Base-by-base conservation (phyloP, 2,113 vertebrate species). In the Pseudolaguvia tuberculata region DNA sequence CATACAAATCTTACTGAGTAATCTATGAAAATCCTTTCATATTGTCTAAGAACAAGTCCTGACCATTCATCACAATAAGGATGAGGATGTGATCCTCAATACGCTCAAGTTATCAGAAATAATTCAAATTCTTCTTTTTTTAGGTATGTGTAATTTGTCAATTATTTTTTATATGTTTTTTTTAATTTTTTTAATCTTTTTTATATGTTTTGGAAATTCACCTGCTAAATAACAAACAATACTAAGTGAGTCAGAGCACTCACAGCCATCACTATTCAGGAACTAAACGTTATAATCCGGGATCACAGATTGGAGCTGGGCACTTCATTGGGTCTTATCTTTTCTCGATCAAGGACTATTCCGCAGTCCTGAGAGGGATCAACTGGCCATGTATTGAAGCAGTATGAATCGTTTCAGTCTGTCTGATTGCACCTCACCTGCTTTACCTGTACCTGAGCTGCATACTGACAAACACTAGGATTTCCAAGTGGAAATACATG, bases 311-410 rank as follows among this genome's bases (percentile, higher is more conserved):
- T 57, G 29, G 47, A 57, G 48, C 35, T 14, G 2, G 3, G 52
- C 56, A 48, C 50, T 31, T 65, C 5, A 6, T 21, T n/a, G 21
- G 45, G 45, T 31, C 52, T 58, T 65, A 66, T 75, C 59, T 50
- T 69, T 71, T 13, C 35, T 55, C 53, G 57, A 42, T 58, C 21
- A 66, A n/a, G 3, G 39, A 27, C 51, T 20, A 6, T 75, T 48
- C 50, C 58, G 3, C 12, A 71, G 73, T 53, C 15, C 48, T 35
- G 45, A 72, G 62, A 59, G 42, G 23, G 47, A 76, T 67, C 18
- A 29, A 9, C 57, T 25, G 39, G 56, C 23, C 62, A 27, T 59
- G 29, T 42, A 35, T 35, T 74, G 47, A 17, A 79, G 7, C 55
- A 20, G 27, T 47, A n/a, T 53, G 29, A 70, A 48, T 75, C 39